Evolutionary conservation across 2,113 vertebrate genomes (phyloP).

Genomic region (Elachura formosa): DNA sequence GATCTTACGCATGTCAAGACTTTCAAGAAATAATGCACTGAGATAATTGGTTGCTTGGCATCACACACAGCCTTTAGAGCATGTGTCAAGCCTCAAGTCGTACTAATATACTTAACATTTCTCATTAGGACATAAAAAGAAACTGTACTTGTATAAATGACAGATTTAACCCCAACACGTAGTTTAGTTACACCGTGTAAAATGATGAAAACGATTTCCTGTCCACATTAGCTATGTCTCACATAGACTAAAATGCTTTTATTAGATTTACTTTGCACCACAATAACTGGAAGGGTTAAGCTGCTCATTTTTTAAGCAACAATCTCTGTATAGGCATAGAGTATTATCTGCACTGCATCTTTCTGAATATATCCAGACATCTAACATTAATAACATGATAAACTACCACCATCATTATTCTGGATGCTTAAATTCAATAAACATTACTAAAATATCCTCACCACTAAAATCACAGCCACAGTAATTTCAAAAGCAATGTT

Average conservation of each 20-base stretch:
- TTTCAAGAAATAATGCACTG: constrained; percentile 42
- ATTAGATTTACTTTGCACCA: constrained; percentile 38
- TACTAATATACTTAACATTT: constrained; percentile 41
- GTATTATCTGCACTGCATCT: not conserved
- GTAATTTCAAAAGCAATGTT: not conserved
- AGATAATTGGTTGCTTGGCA: constrained; percentile 41
- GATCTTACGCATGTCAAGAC: not conserved
- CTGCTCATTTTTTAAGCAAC: constrained; percentile 16
- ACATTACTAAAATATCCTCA: constrained; percentile 35
- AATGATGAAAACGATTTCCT: constrained; percentile 38
- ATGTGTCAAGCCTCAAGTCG: constrained; percentile 2
- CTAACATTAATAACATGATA: not conserved
- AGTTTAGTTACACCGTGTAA: constrained; percentile 11
- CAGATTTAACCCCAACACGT: constrained; percentile 13
- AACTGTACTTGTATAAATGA: constrained; percentile 31
- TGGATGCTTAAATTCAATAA: constrained; percentile 18
- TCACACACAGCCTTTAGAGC: not conserved
- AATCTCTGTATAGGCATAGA: not conserved
- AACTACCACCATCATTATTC: not conserved
- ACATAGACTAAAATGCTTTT: constrained; percentile 8
- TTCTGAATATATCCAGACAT: not conserved
- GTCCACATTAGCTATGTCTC: constrained; percentile 1
- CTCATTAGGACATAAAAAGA: constrained; percentile 44
- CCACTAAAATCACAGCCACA: not conserved
- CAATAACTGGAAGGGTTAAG: constrained; percentile 3